Percentiles rank a stretch among this genome's conserved stretches.
These are phyloP conservation scores for Nebria salina DNA, from an alignment of 2,888 invertebrate genomes.

Conservation along the genomic window DNA sequence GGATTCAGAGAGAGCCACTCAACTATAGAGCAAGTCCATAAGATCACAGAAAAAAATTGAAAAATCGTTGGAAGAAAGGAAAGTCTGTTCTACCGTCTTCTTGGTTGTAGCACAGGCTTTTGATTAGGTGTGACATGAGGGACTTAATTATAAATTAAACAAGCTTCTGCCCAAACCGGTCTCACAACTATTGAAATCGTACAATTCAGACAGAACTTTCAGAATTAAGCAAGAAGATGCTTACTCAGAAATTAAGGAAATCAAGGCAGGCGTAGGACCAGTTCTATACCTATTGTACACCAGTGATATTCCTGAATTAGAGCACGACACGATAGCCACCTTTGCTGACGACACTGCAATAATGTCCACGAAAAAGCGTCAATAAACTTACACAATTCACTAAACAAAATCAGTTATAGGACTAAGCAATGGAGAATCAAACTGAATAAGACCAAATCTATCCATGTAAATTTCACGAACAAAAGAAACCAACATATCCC, in stretches of 20 bases:
- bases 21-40: conserved; percentile 18
- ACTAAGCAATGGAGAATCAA: conserved; percentile 51
- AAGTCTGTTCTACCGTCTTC: conserved; percentile 8
- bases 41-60: background rate
- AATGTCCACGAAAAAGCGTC: conserved; percentile 19
- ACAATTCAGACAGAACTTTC: background rate
- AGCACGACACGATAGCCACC: conserved; percentile 38
- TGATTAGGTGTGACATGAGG: conserved; percentile 8
- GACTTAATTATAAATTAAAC: background rate
- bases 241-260: background rate
- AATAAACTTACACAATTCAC: conserved; percentile 43
- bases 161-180: background rate
- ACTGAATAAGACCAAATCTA: conserved; percentile 50
- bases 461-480: conserved; percentile 51
- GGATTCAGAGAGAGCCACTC: conserved; percentile 6
- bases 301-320: conserved; percentile 7
- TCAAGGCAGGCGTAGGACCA: conserved; percentile 24
- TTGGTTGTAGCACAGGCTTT: conserved; percentile 18
- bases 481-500: conserved; percentile 46
- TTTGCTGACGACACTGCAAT: conserved; percentile 50
- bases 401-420: conserved; percentile 48
- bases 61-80: background rate
- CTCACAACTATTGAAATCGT: background rate
- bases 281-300: conserved; percentile 10
- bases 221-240: too few species aligned